These are phyloP conservation scores for Melopsittacus undulatus DNA, from an alignment of 2,797 vertebrate species.

Conservation along the genomic window DNA sequence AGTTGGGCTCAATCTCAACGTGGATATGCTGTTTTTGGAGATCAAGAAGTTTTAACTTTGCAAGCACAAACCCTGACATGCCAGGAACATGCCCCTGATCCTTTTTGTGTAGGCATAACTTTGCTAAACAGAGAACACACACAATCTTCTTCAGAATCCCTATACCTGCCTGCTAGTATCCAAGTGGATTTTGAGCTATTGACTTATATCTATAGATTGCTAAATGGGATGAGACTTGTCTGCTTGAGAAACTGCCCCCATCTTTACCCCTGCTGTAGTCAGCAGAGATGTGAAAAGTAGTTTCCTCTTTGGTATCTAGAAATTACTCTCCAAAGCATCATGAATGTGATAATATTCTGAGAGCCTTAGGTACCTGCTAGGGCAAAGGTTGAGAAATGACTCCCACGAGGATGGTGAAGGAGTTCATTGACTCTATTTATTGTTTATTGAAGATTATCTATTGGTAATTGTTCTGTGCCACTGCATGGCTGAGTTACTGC, in stretches of 20 bases:
- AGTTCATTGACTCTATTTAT: not conserved
- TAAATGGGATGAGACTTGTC: not conserved
- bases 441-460: constrained; percentile 9
- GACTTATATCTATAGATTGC: not conserved
- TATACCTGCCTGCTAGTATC: not conserved
- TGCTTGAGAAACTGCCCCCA: not conserved
- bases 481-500: not conserved
- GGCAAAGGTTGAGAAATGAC: not conserved
- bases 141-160: not conserved
- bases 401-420: not conserved
- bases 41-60: not conserved
- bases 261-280: not conserved
- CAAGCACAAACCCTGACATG: not conserved
- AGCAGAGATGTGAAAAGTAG: not conserved
- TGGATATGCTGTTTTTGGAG: not conserved
- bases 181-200: not conserved
- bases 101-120: not conserved
- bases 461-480: not conserved
- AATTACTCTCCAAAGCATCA: not conserved
- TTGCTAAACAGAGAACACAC: not conserved
- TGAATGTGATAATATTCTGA: not conserved
- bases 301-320: not conserved
- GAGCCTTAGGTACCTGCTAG: not conserved
- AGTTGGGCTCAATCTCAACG: not conserved
- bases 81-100: not conserved